Base-by-base conservation (phyloP, 2,797 vertebrate species). In the Furcifer pardalis region DNA sequence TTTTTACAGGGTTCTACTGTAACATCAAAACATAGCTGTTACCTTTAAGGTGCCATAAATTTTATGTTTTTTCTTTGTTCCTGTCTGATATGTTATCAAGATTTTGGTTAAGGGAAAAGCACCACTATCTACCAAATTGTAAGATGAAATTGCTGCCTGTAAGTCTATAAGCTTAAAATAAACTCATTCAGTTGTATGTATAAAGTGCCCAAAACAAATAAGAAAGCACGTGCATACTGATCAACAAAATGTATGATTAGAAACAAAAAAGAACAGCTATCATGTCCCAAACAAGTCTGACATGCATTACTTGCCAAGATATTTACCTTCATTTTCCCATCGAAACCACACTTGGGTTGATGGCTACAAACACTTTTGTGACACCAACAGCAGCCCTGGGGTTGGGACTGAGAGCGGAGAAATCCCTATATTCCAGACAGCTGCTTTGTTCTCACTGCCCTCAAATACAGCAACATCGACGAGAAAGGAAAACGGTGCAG, bases 321-420 rank as follows among this genome's bases (percentile, higher is more conserved):
- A 92, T 95, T 96, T 96, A 96, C 96, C 96, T 96, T 96, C 96
- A 96, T 96, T 89, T 84, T 96, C 96, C 96, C 96, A 96, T 96
- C 86, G 95, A 95, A 95, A 95, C 93, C 81, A 93, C 88, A 92
- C 94, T 90, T 87, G 93, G 91, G 93, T 87, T 93, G 95, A 91
- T 86, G 91, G 90, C 89, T 88, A 94, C 92, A 89, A 92, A 95
- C 89, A 92, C 94, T 94, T 94, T 93, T 93, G 92, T 88, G 88
- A 87, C 95, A 85, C 90, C 88, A 87, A 27, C 88, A 59, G 94
- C 94, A 91, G 92, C 93, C 59, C 93, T 30, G 94, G 91, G 91
- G 88, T 65, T 44, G 69, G 88, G 87, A 89, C 90, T 86, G 90
- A 83, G 84, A 89, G 83, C 92, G 89, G 93, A 92, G 88, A 88